Conservation (phyloP, 2,113 vertebrate genomes). For the Girardinichthys multiradiatus region DNA sequence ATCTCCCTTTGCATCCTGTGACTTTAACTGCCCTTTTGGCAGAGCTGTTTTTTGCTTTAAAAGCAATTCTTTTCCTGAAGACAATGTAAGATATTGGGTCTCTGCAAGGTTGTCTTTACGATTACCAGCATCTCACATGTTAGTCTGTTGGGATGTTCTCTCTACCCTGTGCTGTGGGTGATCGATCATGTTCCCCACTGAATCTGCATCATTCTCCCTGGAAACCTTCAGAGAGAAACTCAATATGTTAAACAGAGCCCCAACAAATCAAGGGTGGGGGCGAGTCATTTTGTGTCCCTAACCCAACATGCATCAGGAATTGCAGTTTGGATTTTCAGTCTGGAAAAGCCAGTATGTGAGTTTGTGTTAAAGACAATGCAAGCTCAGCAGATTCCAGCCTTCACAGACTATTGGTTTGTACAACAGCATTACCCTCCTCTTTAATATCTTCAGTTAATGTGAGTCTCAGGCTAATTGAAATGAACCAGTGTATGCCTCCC, state of each 20-base stretch:
- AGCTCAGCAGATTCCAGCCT: constrained; percentile 71
- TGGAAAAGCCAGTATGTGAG: constrained; percentile 6
- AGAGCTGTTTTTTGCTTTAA: not conserved
- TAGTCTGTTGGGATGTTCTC: constrained; percentile 7
- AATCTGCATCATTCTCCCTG: constrained; percentile 7
- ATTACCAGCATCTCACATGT: constrained; percentile 11
- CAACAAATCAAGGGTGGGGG: constrained; percentile 23
- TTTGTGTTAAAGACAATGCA: constrained; percentile 44
- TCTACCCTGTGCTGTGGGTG: not conserved
- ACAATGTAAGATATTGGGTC: not conserved
- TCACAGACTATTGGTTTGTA: constrained; percentile 76
- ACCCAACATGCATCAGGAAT: constrained; percentile 14
- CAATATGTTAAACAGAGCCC: constrained; percentile 19
- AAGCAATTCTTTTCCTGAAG: not conserved
- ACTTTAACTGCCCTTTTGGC: constrained; percentile 13
- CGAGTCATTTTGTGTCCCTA: constrained; percentile 14
- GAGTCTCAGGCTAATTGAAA: constrained; percentile 80
- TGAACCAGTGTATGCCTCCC: constrained; percentile 72
- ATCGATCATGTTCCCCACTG: constrained; percentile 14
- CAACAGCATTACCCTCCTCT: constrained; percentile 71
- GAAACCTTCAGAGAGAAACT: constrained; percentile 11
- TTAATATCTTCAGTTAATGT: constrained; percentile 79
- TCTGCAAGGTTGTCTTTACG: not conserved
- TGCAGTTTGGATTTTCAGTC: constrained; percentile 19
- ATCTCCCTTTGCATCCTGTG: constrained; percentile 1